Evolutionary conservation across 2,113 vertebrate species (phyloP).

Genomic region (Thalassarche chlororhynchos): DNA sequence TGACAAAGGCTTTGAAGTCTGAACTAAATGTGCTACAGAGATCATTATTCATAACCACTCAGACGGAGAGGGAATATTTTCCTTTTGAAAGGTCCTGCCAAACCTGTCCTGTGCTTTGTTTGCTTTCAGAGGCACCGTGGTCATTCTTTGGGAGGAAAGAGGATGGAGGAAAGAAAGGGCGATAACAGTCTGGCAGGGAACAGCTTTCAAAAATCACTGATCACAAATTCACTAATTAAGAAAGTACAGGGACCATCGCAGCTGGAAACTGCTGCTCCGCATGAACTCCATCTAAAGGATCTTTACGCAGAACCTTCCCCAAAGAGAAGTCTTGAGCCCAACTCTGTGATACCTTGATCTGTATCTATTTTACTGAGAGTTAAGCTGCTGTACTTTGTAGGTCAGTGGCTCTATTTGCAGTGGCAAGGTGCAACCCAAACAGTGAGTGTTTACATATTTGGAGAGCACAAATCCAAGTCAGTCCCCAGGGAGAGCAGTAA

Average conservation of each 20-base stretch:
- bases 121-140: conserved; percentile 32
- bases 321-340: neutral
- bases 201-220: neutral
- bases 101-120: conserved; percentile 55
- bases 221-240: neutral
- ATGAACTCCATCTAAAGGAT: neutral
- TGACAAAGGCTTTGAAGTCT: conserved; percentile 47
- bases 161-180: neutral
- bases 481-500: neutral
- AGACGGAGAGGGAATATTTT: conserved; percentile 36
- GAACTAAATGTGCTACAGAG: conserved; percentile 21
- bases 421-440: neutral
- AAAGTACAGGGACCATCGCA: neutral
- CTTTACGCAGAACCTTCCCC: neutral
- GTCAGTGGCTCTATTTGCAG: neutral
- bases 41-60: conserved; percentile 57
- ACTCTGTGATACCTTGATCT: neutral
- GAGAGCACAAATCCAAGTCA: neutral
- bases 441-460: neutral
- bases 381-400: neutral
- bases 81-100: conserved; percentile 57
- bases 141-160: conserved; percentile 12
- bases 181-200: neutral
- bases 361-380: neutral
- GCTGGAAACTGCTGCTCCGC: neutral